Conservation (phyloP, 1,140 invertebrate genomes). For the Drosophila erecta region DNA sequence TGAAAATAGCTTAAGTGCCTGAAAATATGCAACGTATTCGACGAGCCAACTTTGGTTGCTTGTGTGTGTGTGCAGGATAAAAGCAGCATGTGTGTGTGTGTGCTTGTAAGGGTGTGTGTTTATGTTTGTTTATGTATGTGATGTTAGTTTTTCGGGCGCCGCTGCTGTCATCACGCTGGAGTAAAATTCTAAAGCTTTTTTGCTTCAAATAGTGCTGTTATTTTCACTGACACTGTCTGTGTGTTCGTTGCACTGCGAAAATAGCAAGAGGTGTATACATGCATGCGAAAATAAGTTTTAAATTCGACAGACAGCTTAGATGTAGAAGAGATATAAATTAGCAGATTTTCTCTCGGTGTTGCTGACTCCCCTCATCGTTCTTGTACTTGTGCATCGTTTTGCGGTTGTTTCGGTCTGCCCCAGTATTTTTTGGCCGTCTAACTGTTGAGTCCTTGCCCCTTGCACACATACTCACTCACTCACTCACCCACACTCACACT, state of each 20-base stretch:
- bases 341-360: neutral
- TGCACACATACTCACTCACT: slow-evolving; percentile 9
- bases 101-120: neutral
- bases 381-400: slow-evolving; percentile 50
- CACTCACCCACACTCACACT: neutral
- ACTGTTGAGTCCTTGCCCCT: slow-evolving; percentile 47
- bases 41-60: slow-evolving; percentile 13
- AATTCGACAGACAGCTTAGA: too few relatives aligned
- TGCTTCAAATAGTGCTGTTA: slow-evolving; percentile 37
- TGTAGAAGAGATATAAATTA: neutral
- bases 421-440: slow-evolving; percentile 56
- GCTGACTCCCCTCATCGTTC: slow-evolving; percentile 13
- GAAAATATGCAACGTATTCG: slow-evolving; percentile 75
- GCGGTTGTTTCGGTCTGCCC: slow-evolving; percentile 45
- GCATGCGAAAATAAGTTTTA: too few relatives aligned
- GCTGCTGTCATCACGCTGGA: slow-evolving; percentile 32
- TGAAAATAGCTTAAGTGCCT: slow-evolving; percentile 81
- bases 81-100: neutral
- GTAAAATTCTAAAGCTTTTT: slow-evolving; percentile 69
- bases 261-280: neutral
- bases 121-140: slow-evolving; percentile 34
- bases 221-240: slow-evolving; percentile 28
- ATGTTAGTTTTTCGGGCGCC: slow-evolving; percentile 65
- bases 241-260: slow-evolving; percentile 1
- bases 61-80: slow-evolving; percentile 1